These are phyloP conservation scores for Dipus sagitta DNA, from an alignment of 2,797 vertebrate species.

Conservation along the genomic window DNA sequence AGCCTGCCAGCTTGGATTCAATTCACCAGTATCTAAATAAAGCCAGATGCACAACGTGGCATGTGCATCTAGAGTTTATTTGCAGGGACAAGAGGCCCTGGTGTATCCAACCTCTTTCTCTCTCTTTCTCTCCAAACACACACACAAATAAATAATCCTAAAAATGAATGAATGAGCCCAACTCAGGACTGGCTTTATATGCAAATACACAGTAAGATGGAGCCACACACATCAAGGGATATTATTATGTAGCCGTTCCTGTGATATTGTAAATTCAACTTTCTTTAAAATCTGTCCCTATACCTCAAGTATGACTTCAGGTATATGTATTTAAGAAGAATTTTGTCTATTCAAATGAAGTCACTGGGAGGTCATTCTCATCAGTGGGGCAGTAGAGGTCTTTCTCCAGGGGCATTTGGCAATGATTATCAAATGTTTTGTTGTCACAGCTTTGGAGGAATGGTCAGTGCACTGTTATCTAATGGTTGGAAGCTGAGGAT, in stretches of 20 bases:
- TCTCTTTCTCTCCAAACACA: too few relatives aligned
- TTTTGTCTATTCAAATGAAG: rapidly evolving
- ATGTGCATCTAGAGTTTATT: too few relatives aligned
- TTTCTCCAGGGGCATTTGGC: neutral
- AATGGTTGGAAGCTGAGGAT: too few relatives aligned
- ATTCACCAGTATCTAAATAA: too few relatives aligned
- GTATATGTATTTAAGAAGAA: neutral
- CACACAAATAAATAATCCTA: too few relatives aligned
- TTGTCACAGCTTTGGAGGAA: neutral
- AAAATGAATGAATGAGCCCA: neutral
- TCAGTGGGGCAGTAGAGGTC: neutral
- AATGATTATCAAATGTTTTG: neutral
- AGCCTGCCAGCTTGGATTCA: too few relatives aligned
- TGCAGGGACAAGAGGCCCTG: too few relatives aligned
- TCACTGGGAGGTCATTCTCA: neutral
- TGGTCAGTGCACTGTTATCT: neutral
- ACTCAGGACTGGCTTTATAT: neutral
- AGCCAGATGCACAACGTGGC: too few relatives aligned
- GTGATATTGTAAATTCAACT: neutral
- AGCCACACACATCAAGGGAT: rapidly evolving
- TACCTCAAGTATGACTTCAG: neutral
- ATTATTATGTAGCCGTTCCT: too few relatives aligned
- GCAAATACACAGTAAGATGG: rapidly evolving
- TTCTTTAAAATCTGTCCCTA: neutral
- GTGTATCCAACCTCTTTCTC: too few relatives aligned